A percentile compares a stretch with the other conserved stretches of the same genome.
Conservation (phyloP, 2,113 vertebrate species). For the Circaetus gallicus region DNA sequence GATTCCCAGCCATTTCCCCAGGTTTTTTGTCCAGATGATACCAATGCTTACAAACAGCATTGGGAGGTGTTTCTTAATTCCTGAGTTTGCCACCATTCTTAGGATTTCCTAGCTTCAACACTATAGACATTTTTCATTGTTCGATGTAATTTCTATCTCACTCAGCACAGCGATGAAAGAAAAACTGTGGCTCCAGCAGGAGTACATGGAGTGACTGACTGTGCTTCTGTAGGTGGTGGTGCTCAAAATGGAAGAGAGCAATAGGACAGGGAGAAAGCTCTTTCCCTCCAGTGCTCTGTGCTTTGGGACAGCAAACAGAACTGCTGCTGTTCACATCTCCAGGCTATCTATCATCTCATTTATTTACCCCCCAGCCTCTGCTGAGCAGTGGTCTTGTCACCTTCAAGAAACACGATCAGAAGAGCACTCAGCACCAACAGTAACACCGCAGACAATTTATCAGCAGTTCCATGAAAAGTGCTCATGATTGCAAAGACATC, state of each 20-base stretch:
- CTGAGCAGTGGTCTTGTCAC: background rate
- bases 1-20: background rate
- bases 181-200: background rate
- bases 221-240: background rate
- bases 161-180: background rate
- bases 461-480: background rate
- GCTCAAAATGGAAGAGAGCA: background rate
- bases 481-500: background rate
- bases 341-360: background rate
- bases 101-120: background rate
- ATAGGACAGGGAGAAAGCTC: background rate
- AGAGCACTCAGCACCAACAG: background rate
- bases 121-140: background rate
- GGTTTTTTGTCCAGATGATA: background rate
- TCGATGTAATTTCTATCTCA: background rate
- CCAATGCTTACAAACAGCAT: background rate
- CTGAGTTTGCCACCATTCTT: background rate
- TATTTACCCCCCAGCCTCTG: background rate
- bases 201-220: background rate
- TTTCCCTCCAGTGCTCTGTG: background rate
- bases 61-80: background rate
- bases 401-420: background rate
- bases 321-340: background rate
- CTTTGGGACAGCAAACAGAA: background rate
- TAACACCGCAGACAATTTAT: accelerated